Evolutionary conservation across 2,113 vertebrate species (phyloP).

Genomic region (Anhinga anhinga): DNA sequence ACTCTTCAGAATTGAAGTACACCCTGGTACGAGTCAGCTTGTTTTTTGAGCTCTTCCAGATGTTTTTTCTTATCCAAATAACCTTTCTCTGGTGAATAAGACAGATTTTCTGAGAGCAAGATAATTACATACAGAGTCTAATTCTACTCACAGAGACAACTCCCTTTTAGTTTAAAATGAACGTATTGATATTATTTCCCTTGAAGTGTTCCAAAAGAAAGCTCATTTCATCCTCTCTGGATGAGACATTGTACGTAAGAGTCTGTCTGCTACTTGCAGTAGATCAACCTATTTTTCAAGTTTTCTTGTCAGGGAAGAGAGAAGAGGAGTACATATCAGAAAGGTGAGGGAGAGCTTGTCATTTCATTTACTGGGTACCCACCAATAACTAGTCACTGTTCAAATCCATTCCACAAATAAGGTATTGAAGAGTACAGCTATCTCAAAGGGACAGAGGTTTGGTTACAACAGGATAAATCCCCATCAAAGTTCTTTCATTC

Average conservation of each 20-base stretch:
- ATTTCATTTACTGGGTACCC: not conserved
- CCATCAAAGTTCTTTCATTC: not conserved
- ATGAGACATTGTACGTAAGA: not conserved
- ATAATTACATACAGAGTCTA: slow-evolving; percentile 16
- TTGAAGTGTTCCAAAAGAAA: not conserved
- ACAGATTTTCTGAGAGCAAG: slow-evolving; percentile 23
- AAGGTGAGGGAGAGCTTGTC: not conserved
- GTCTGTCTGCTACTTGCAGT: not conserved
- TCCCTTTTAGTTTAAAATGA: not conserved
- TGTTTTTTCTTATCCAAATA: slow-evolving; percentile 57
- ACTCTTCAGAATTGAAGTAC: slow-evolving; percentile 43
- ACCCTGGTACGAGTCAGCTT: not conserved
- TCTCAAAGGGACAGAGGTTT: not conserved
- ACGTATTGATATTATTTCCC: not conserved
- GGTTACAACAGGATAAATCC: not conserved
- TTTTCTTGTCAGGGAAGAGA: not conserved
- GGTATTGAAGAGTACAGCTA: not conserved
- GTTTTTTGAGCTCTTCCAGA: slow-evolving; percentile 44
- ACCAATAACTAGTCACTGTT: not conserved
- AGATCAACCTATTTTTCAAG: not conserved
- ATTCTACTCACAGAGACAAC: slow-evolving; percentile 9
- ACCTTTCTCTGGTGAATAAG: slow-evolving; percentile 38
- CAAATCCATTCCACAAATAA: not conserved
- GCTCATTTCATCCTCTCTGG: not conserved
- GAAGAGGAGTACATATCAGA: not conserved